These are phyloP conservation scores for Sphaerophoria rueppellii DNA, from an alignment of 2,888 invertebrate genomes.

Conservation along the genomic window DNA sequence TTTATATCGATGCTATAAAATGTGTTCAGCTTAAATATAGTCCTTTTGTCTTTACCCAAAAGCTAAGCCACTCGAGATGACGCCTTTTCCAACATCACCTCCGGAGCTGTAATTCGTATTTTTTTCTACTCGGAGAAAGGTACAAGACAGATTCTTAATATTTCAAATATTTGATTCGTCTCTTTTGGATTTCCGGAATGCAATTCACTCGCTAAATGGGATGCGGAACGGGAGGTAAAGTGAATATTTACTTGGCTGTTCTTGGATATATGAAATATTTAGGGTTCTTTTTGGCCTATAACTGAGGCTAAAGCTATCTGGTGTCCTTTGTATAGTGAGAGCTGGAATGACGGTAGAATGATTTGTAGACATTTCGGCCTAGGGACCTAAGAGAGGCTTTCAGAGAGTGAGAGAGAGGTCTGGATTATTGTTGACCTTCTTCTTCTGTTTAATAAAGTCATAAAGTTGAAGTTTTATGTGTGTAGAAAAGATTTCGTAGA, in stretches of 20 bases:
- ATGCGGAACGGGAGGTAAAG: constrained; percentile 7
- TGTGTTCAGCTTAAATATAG: constrained; percentile 24
- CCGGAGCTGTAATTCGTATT: neutral
- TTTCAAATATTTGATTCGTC: constrained; percentile 69
- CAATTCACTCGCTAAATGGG: constrained; percentile 32
- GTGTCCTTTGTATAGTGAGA: neutral
- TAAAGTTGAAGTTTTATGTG: constrained; percentile 43
- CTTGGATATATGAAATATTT: constrained; percentile 53
- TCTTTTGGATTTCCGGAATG: constrained; percentile 53
- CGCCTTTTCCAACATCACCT: constrained; percentile 5
- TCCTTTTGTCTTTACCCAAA: constrained; percentile 47
- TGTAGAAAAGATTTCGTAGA: constrained; percentile 27
- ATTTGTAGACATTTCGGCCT: constrained; percentile 43
- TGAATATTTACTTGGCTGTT: constrained; percentile 53
- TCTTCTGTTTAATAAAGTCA: constrained; percentile 51
- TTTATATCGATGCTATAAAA: constrained; percentile 48
- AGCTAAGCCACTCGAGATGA: constrained; percentile 22
- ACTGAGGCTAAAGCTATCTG: neutral
- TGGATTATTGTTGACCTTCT: constrained; percentile 62
- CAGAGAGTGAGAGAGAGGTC: constrained; percentile 24
- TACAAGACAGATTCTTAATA: constrained; percentile 59
- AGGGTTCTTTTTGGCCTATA: constrained; percentile 1
- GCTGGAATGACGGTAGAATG: neutral
- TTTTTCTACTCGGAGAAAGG: neutral
- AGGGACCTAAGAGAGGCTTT: constrained; percentile 29